phyloP scores from a whole-genome alignment of 2,113 vertebrate species.

The Phylloscopus trochilus region DNA sequence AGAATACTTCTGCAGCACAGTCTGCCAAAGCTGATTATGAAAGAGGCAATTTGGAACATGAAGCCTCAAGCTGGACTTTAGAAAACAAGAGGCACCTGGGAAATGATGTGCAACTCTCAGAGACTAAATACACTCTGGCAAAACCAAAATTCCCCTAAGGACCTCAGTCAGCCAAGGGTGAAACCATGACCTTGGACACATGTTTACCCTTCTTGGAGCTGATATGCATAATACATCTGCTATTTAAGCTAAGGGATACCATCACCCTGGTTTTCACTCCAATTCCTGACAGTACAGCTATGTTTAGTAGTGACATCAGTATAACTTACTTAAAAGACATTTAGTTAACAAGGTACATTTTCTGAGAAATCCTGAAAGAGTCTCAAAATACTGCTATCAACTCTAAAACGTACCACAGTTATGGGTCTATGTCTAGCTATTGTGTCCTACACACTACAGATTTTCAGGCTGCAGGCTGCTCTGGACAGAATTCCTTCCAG shows the following conservation, averaged over 20 bases:
- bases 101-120: constrained; percentile 16
- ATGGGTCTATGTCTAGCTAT: background rate
- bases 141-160: constrained; percentile 22
- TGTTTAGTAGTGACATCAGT: background rate
- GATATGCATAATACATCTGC: background rate
- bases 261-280: background rate
- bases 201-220: constrained; percentile 23
- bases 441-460: background rate
- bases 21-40: constrained; percentile 33
- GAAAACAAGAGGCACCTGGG: constrained; percentile 52
- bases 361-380: background rate
- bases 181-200: constrained; percentile 29
- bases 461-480: background rate
- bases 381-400: background rate
- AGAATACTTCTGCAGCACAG: background rate
- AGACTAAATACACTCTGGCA: constrained; percentile 35
- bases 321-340: background rate
- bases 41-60: background rate
- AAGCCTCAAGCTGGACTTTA: background rate
- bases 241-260: background rate
- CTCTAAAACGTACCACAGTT: background rate
- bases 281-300: background rate
- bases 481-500: background rate
- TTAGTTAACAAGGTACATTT: background rate
- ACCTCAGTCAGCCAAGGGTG: constrained; percentile 53